Base-by-base conservation (phyloP, 2,797 vertebrate species). In the Triplophysa bombifrons region DNA sequence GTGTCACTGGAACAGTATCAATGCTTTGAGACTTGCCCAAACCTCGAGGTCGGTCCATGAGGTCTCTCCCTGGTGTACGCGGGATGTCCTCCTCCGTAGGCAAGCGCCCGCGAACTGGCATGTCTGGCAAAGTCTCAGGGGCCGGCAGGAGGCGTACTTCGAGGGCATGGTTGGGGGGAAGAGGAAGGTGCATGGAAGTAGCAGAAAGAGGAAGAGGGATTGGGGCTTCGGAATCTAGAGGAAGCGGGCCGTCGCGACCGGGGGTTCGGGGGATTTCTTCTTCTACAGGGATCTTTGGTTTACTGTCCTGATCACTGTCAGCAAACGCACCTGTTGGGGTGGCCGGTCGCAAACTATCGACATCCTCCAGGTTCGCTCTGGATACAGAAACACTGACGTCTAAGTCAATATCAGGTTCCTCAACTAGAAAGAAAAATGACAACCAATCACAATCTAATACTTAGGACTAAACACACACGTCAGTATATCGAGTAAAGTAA, bases 11-110 rank as follows among this genome's bases (percentile, higher is more conserved):
- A 80, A 96, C 82, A 0, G 93, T 95, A 83, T 99, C 97, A 0
- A 95, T 96, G 88, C 97, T 98, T 90, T 98, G 97, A 0, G 96
- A 97, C 87, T 98, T 97, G 0, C 88, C 90, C 70, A 98, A 90
- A 69, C 91, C 90, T 3, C 92, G 93, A 0, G 92, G 90, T 51
- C 94, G 94, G 70, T 92, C 92, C 90, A 93, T 86, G 81, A 96
- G 94, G 88, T 97, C 96, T 78, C 96, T 93, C 72, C 92, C 98
- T 0, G 98, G 98, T 0, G 97, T 99, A 51, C 95, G 92, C 0
- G 98, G 98, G 76, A 97, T 90, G 73, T 97, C 96, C 84, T 98
- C 98, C 10, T 98, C 97, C 0, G 94, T 88, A 0, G 93, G 83
- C 1, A 94, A 92, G 75, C 96, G 93, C 64, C 93, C 84, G 53